A percentile compares a stretch with the other conserved stretches of the same genome.
These are phyloP conservation scores for Drosophila cognata DNA, from an alignment of 2,888 invertebrate genomes.

Conservation along the genomic window DNA sequence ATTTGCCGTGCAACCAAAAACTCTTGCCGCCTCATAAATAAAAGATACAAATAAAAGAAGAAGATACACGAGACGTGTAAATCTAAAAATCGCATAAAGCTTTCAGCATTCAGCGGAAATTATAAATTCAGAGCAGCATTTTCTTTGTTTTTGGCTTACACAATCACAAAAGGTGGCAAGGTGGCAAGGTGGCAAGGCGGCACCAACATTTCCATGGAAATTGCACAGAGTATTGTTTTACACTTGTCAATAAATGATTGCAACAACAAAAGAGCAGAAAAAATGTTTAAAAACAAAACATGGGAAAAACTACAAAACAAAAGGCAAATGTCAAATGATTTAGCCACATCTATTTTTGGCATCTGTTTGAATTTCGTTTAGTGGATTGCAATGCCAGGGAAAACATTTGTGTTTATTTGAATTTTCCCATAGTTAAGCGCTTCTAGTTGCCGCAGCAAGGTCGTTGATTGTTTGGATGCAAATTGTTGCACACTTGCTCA, in stretches of 20 bases:
- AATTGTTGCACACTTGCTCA: conserved; percentile 68
- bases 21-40: conserved; percentile 65
- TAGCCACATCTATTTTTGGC: conserved; percentile 7
- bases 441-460: conserved; percentile 46
- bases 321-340: conserved; percentile 15
- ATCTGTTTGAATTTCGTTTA: conserved; percentile 8
- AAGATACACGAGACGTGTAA: conserved; percentile 5
- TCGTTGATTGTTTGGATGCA: conserved; percentile 45
- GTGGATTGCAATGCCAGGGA: conserved; percentile 14
- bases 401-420: conserved; percentile 25
- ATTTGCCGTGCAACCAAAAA: conserved; percentile 29
- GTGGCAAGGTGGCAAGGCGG: not conserved
- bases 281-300: too few species aligned
- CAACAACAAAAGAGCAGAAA: conserved; percentile 12
- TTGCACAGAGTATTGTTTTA: conserved; percentile 52
- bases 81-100: conserved; percentile 58
- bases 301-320: not conserved
- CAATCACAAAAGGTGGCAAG: conserved; percentile 55
- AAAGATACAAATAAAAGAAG: conserved; percentile 17
- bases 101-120: conserved; percentile 68
- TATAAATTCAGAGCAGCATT: conserved; percentile 65
- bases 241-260: conserved; percentile 64
- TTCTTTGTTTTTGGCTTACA: conserved; percentile 35
- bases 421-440: conserved; percentile 35
- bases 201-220: conserved; percentile 49